phyloP scores from a whole-genome alignment of 2,113 vertebrate genomes.

The Boulengerochromis microlepis region DNA sequence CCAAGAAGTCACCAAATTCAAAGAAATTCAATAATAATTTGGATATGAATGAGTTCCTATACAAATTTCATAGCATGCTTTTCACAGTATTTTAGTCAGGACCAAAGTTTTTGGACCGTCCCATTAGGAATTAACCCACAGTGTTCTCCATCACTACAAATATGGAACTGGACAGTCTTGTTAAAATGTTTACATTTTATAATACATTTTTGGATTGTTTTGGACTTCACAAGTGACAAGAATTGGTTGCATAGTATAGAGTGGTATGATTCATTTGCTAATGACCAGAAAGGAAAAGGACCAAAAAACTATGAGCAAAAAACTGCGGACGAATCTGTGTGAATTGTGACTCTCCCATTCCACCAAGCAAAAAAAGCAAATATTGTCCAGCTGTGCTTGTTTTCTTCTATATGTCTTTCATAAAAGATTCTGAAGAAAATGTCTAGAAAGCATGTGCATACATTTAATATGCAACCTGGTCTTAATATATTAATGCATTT shows the following conservation, averaged over 20 bases:
- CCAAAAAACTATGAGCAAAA: neutral
- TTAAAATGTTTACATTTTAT: neutral
- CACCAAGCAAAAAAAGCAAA: neutral
- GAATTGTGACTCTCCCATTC: neutral
- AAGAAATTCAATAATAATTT: neutral
- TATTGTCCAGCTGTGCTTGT: neutral
- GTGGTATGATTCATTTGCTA: neutral
- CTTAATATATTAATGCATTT: neutral
- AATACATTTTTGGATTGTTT: neutral
- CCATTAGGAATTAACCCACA: neutral
- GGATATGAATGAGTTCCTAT: neutral
- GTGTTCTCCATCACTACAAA: neutral
- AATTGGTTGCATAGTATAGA: neutral
- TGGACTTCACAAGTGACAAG: neutral
- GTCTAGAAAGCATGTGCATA: neutral
- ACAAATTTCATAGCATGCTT: neutral
- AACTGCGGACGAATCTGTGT: rapidly evolving
- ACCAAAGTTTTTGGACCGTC: neutral
- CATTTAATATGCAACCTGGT: neutral
- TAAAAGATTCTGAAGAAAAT: neutral
- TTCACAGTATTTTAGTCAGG: neutral
- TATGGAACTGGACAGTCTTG: neutral
- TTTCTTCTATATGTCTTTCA: neutral
- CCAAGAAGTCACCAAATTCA: rapidly evolving
- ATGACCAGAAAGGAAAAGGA: neutral